A percentile compares a stretch with the other conserved stretches of the same genome.
phyloP scores from a whole-genome alignment of 2,797 vertebrate species.

The Falco peregrinus region DNA sequence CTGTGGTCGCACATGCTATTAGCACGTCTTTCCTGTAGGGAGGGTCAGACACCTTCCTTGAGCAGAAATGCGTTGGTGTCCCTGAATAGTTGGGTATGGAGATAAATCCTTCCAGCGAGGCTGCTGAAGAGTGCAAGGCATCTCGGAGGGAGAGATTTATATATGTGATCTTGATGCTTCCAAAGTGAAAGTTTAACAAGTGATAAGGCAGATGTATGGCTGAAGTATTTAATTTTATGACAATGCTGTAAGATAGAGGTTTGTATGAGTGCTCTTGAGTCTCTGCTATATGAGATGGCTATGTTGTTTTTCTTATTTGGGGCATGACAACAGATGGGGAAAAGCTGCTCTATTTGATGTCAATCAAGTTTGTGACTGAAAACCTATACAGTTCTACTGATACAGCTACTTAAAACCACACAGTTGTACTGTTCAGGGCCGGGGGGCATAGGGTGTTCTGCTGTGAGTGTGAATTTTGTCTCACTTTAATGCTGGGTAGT shows the following conservation, averaged over 20 bases:
- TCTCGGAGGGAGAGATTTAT: background rate
- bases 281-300: background rate
- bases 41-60: background rate
- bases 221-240: background rate
- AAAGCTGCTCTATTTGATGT: background rate
- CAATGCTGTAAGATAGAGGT: background rate
- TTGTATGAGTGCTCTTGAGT: background rate
- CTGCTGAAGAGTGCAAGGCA: background rate
- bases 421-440: accelerated
- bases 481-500: background rate
- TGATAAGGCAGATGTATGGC: background rate
- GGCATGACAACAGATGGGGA: background rate
- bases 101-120: background rate
- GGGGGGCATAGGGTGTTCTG: background rate
- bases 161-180: background rate
- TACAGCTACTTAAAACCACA: background rate
- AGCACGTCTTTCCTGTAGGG: background rate
- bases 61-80: background rate
- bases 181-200: background rate
- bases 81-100: background rate
- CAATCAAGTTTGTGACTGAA: background rate
- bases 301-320: background rate
- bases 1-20: background rate
- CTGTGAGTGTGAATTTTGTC: background rate
- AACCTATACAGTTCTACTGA: background rate